Percentiles rank a stretch among this genome's conserved stretches.
These are phyloP conservation scores for Linnaemya vulpina DNA, from an alignment of 2,888 invertebrate genomes.

Conservation along the genomic window DNA sequence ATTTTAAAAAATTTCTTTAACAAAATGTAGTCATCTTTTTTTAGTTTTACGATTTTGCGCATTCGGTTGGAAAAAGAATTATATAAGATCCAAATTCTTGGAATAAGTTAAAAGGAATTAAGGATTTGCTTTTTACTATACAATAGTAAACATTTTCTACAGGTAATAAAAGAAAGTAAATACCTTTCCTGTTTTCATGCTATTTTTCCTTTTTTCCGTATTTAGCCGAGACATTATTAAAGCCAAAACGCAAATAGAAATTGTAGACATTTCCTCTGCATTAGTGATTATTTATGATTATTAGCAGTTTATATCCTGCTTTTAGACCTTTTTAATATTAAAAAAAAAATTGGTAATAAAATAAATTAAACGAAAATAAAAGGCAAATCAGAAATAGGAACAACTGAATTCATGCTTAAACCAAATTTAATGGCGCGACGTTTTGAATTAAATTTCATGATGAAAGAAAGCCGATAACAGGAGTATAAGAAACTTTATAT, in stretches of 20 bases:
- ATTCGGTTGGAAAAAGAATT: background rate
- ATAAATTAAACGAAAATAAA: constrained; percentile 6
- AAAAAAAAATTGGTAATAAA: background rate
- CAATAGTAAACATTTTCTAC: background rate
- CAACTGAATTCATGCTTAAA: constrained; percentile 17
- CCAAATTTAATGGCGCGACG: constrained; percentile 19
- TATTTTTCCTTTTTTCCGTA: background rate
- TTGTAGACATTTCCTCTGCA: constrained; percentile 65
- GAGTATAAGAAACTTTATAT: background rate
- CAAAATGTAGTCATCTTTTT: background rate
- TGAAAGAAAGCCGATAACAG: constrained; percentile 36
- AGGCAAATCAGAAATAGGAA: constrained; percentile 5
- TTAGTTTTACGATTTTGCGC: background rate
- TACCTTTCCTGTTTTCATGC: constrained; percentile 8
- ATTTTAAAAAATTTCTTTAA: too few species aligned
- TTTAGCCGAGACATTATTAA: constrained; percentile 39
- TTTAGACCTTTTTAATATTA: constrained; percentile 14
- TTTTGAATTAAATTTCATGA: constrained; percentile 38
- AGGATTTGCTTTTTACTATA: background rate
- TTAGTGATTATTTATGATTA: constrained; percentile 70
- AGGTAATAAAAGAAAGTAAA: constrained; percentile 14
- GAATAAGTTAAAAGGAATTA: background rate
- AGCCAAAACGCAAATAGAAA: constrained; percentile 61
- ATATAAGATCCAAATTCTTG: background rate
- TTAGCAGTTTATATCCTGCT: constrained; percentile 55